Base-by-base conservation (phyloP, 2,888 invertebrate genomes). In the Nowickia ferox region DNA sequence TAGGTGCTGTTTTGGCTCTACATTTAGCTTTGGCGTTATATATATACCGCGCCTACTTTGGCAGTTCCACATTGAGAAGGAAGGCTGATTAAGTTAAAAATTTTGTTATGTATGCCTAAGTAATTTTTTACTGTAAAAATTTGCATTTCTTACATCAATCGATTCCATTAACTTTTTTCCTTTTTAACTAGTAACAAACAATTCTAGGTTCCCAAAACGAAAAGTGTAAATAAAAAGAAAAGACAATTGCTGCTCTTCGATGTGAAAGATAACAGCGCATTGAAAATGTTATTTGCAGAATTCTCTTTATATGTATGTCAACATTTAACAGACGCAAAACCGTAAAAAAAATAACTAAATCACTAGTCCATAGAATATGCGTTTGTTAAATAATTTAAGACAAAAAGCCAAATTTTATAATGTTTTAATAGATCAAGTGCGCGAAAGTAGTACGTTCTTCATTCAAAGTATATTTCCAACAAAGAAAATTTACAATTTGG, bases 11-110 rank as follows among this genome's bases (percentile, higher is more conserved):
- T 11, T 89, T 96, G 9, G 95, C 96, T 9, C 93, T 97, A 74
- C 97, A 97, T 91, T 90, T 96, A 86, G 96, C 96, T 4, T 91
- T 97, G 83, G 97, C 96, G 40, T 93, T 96, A 63, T 97, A 96
- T 90, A 96, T 97, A 89, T 96, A 95, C 90, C 94, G 94, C 89
- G 97, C 97, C 0, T 97, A 97, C 91, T 95, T 95, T 88, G 95
- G 90, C 0, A 86, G 76, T 13, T 38, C 22, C 13, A 13, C 40
- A 48, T 6, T 65, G 19, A 68, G 76, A 38, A 82, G 68, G 44
- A 88, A 88, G 44, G 66, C 76, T 2, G 88, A 88, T 57, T 88
- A 87, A 82, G 51, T 6, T 66, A 11, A 63, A 66, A 30, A 40
- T 59, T 22, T 11, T 57, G 40, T 68, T 40, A n/a, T 65, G 46